Conservation (phyloP, 35 echinoderm and acorn worm species). For the Ptychodera flava region DNA sequence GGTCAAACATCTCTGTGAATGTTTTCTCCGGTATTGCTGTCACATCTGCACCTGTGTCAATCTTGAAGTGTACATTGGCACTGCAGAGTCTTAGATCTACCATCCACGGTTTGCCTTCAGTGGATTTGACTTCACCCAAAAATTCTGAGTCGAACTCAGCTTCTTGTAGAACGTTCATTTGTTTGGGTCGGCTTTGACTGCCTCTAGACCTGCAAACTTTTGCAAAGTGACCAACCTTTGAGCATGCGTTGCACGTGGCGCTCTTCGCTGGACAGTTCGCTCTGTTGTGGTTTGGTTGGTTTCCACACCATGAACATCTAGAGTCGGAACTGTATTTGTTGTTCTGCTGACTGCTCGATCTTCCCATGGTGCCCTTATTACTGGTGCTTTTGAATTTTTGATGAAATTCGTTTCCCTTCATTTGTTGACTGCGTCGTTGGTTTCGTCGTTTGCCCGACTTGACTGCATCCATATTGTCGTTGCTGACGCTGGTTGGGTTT, state of each 20-base stretch:
- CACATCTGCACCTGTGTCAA: neutral
- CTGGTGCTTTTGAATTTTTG: neutral
- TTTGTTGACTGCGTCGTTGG: neutral
- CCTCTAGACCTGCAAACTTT: neutral
- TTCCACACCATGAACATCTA: no score
- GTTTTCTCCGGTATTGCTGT: no score
- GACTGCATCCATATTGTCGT: neutral
- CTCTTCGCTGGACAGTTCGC: constrained; percentile 4
- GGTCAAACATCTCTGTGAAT: no score
- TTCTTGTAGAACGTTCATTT: neutral
- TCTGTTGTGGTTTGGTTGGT: neutral
- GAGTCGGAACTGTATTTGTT: no score
- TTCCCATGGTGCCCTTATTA: neutral
- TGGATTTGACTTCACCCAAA: neutral
- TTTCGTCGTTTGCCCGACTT: neutral
- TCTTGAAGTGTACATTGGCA: neutral
- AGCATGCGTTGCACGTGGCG: constrained; percentile 9
- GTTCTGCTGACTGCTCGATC: no score
- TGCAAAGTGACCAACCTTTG: neutral
- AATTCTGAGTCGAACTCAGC: neutral
- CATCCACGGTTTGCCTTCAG: neutral
- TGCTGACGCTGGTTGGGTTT: no score
- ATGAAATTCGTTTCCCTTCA: neutral
- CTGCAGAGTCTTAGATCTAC: no score
- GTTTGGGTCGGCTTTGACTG: neutral